Evolutionary conservation across 2,797 vertebrate species (phyloP).

Genomic region (Betta splendens): DNA sequence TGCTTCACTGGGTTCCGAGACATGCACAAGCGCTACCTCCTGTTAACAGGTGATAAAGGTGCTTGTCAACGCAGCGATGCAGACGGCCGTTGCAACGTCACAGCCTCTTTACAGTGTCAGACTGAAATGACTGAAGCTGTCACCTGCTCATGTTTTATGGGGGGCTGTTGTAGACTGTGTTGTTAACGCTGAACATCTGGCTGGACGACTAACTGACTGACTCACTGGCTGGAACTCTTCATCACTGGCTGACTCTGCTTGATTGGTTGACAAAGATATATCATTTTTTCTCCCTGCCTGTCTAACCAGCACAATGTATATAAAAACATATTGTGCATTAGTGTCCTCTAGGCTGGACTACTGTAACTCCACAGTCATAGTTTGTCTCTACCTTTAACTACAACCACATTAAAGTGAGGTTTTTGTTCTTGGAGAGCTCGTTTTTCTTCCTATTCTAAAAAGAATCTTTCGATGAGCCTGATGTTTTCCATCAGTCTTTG

Average conservation of each 20-base stretch:
- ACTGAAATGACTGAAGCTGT: slow-evolving; percentile 72
- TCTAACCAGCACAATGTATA: not conserved
- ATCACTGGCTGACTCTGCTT: slow-evolving; percentile 25
- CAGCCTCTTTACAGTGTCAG: slow-evolving; percentile 67
- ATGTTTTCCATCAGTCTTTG: no score
- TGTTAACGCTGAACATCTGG: slow-evolving; percentile 41
- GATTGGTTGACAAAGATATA: slow-evolving; percentile 27
- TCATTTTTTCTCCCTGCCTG: slow-evolving; percentile 3
- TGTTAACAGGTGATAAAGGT: slow-evolving; percentile 80
- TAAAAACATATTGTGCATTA: no score
- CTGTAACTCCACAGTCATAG: no score
- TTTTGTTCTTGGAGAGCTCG: no score
- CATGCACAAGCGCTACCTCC: slow-evolving; percentile 60
- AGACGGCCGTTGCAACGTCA: slow-evolving; percentile 50
- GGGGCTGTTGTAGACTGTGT: slow-evolving; percentile 54
- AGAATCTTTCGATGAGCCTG: no score
- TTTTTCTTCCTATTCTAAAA: no score
- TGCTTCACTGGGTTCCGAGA: slow-evolving; percentile 34
- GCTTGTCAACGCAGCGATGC: slow-evolving; percentile 53
- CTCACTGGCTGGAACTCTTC: slow-evolving; percentile 33
- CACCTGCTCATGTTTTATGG: slow-evolving; percentile 70
- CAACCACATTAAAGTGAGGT: no score
- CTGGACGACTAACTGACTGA: slow-evolving; percentile 38
- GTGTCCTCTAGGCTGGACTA: no score
- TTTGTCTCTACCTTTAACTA: no score